Evolutionary conservation across 2,888 invertebrate species (phyloP), one percentile per base, ranked within the genome.

Genomic region (Chelonus formosanus): DNA sequence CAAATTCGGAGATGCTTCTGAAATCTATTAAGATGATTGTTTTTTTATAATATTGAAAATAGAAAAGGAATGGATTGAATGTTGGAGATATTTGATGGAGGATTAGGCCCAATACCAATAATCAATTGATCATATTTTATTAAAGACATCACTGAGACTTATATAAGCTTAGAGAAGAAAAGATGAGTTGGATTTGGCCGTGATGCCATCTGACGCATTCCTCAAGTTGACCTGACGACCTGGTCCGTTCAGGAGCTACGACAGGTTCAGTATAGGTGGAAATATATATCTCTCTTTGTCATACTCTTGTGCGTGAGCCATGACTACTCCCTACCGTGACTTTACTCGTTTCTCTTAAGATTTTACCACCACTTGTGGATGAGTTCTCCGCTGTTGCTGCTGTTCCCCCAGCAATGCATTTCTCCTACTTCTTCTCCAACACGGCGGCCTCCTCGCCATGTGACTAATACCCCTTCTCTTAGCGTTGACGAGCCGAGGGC

Each of bases 401-500:
- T 20, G 20, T 20, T 20, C 20, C 20, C 20, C 20, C 20, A 20
- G 34, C 43, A n/a, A 10, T 54, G 34, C 31, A 40, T 40, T 45
- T 52, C 55, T 65, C 65, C 56, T 20, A 20, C 20, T 35, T 44
- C 63, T 60, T 45, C 59, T 61, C 43, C 55, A 43, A 34, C 53
- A 62, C 44, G 61, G 56, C 73, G 75, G 73, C 67, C 73, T 74
- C 78, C 77, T 78, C 75, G 79, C 82, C 83, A 84, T 83, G 84
- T 83, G 84, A 84, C 83, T 82, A 82, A 82, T 81, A 79, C 80
- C 83, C 83, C 83, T 78, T 75, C 80, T 77, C 77, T 72, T 63
- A 76, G 76, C 78, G 80, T 80, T 82, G 81, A 80, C 79, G 80
- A 78, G 77, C 75, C 78, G 76, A 77, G 78, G 80, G 81, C 80